Conservation (phyloP, 2,797 vertebrate species). For the Spinus pinus region DNA sequence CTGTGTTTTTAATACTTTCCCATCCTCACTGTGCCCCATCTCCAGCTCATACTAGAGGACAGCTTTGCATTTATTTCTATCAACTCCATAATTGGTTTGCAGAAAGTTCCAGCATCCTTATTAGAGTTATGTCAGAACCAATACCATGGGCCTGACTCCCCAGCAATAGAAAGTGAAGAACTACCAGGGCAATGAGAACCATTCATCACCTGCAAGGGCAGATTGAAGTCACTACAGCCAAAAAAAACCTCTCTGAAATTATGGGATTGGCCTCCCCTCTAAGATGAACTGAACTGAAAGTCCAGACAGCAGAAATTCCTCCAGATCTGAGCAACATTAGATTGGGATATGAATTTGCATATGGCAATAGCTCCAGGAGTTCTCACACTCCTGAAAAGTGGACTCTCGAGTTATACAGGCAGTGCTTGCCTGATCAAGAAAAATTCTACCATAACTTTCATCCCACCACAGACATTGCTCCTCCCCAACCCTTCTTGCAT, state of each 20-base stretch:
- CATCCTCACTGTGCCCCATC: constrained; percentile 33
- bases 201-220: not conserved
- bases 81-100: constrained; percentile 39
- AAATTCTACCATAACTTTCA: not conserved
- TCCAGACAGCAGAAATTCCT: not conserved
- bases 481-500: not conserved
- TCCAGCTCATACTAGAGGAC: constrained; percentile 41
- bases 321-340: not conserved
- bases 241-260: not conserved
- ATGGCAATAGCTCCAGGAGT: not conserved
- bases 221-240: not conserved
- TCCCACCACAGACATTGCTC: not conserved
- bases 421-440: not conserved
- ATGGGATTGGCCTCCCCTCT: not conserved
- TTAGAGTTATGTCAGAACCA: constrained; percentile 41
- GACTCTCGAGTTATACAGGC: not conserved
- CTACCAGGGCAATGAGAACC: not conserved
- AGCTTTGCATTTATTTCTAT: constrained; percentile 50
- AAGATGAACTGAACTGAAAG: not conserved
- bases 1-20: constrained; percentile 61
- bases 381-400: not conserved
- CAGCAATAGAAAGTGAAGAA: constrained; percentile 12
- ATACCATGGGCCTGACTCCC: not conserved
- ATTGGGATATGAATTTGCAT: not conserved
- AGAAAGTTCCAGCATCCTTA: constrained; percentile 50